Evolutionary conservation across 1,140 invertebrate species (phyloP), one percentile per base, ranked within the genome.

Genomic region (Anastatus disparis): DNA sequence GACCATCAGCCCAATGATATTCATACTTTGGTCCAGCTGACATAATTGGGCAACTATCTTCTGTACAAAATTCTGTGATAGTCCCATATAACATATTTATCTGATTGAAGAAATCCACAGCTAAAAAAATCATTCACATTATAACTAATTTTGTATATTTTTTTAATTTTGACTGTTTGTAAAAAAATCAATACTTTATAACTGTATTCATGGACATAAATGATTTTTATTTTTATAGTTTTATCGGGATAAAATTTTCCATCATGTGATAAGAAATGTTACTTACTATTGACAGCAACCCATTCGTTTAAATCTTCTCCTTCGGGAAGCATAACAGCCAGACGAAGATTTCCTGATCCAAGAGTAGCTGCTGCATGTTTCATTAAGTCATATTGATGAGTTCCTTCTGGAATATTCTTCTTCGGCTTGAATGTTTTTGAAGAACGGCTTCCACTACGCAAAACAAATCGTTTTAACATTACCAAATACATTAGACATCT

Each of bases 31-130:
- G 97, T 35, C 97, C 97, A 31, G 94, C 94, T 26, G 94, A 95
- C 98, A 99, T 99, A 66, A 99, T 96, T 15, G 96, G 92, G 88
- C 98, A 99, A 73, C 93, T 96, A 75, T 99, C 95, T 84, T 98
- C 96, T 0, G 97, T 98, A 85, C 98, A 99, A 87, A 98, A 99
- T 84, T 99, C 98, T 27, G 97, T 99, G 78, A 99, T 98, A 12
- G 97, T 99, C 6, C 98, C 98, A 82, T 99, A 99, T 50, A 99
- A 87, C 98, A 99, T 99, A 84, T 99, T 99, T 77, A 99, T 99
- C 91, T 99, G 97, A 85, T 99, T 99, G 86, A 99, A 99, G 82
- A 99, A 99, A 87, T 99, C 97, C 53, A 99, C 97, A 83, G 97
- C 97, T 98, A 59, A 89, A 89, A 81, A 53, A 1, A 29, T 44